Evolutionary conservation across 2,113 vertebrate species (phyloP).

Genomic region (Nematolebias whitei): DNA sequence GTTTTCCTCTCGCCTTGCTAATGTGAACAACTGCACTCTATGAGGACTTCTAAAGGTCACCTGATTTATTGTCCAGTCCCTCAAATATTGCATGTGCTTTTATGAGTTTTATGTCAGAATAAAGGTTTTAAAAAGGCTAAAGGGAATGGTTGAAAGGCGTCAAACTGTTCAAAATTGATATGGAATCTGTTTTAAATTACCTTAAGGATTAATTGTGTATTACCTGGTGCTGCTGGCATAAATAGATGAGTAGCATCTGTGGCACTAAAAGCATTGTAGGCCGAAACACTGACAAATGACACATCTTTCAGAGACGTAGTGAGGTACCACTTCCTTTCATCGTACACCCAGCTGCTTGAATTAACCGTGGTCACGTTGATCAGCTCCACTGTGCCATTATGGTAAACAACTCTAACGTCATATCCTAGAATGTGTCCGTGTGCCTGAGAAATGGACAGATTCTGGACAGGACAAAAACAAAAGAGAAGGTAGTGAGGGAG

Average conservation of each 20-base stretch:
- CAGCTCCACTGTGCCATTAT: background rate
- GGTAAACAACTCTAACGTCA: constrained; percentile 37
- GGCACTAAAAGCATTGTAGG: constrained; percentile 56
- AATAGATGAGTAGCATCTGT: constrained; percentile 53
- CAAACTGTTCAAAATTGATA: too few species aligned
- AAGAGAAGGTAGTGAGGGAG: background rate
- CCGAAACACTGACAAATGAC: constrained; percentile 51
- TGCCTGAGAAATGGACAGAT: constrained; percentile 61
- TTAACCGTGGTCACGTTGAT: constrained; percentile 33
- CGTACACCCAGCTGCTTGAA: constrained; percentile 10
- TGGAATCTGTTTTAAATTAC: background rate
- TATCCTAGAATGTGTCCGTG: constrained; percentile 64
- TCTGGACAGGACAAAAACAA: constrained; percentile 42
- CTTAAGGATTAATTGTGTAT: background rate
- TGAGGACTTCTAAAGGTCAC: too few species aligned
- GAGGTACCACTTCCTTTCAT: constrained; percentile 30
- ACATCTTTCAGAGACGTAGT: constrained; percentile 31
- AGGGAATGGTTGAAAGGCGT: too few species aligned
- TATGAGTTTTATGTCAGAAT: too few species aligned
- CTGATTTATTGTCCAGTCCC: too few species aligned
- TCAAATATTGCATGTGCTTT: too few species aligned
- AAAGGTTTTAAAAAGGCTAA: too few species aligned
- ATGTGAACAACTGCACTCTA: too few species aligned
- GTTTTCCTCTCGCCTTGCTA: too few species aligned
- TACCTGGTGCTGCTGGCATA: constrained; percentile 52